phyloP scores from a whole-genome alignment of 1,140 invertebrate species.

The Drosophila tani region DNA sequence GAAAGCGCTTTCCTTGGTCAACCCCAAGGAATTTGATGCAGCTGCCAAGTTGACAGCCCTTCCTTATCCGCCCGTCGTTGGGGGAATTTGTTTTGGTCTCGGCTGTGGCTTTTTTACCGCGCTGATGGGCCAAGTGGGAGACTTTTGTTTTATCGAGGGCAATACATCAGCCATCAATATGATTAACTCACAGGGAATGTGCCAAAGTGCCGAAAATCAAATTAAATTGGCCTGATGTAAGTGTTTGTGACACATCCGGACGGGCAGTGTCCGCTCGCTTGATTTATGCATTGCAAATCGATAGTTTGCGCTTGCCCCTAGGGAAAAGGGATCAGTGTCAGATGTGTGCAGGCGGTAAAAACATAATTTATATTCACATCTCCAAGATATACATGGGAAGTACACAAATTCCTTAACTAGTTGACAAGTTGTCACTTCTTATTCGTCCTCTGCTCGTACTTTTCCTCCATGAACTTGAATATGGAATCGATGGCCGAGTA shows the following conservation, averaged over 20 bases:
- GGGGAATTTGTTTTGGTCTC: conserved; percentile 49
- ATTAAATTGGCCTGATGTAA: conserved; percentile 82
- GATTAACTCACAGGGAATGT: conserved; percentile 74
- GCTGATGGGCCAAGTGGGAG: conserved; percentile 49
- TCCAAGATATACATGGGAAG: conserved; percentile 18
- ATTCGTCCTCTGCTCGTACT: conserved; percentile 59
- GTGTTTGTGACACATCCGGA: conserved; percentile 78
- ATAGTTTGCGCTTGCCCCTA: conserved; percentile 74
- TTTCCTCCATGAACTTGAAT: conserved; percentile 86
- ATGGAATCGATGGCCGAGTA: conserved; percentile 86
- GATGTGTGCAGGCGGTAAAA: conserved; percentile 37
- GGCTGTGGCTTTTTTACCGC: conserved; percentile 47
- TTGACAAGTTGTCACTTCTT: conserved; percentile 30
- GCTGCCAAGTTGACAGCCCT: conserved; percentile 43
- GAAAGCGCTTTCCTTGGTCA: conserved; percentile 18
- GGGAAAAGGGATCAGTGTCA: conserved; percentile 79
- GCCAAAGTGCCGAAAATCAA: conserved; percentile 79
- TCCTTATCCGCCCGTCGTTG: conserved; percentile 48
- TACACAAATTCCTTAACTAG: conserved; percentile 26
- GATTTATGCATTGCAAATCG: conserved; percentile 77
- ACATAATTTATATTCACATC: conserved; percentile 60
- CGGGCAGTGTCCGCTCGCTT: conserved; percentile 33
- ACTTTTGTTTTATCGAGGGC: conserved; percentile 76
- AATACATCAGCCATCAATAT: conserved; percentile 79
- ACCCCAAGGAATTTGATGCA: conserved; percentile 53